phyloP scores from a whole-genome alignment of 1,140 invertebrate species.

The Musca domestica region DNA sequence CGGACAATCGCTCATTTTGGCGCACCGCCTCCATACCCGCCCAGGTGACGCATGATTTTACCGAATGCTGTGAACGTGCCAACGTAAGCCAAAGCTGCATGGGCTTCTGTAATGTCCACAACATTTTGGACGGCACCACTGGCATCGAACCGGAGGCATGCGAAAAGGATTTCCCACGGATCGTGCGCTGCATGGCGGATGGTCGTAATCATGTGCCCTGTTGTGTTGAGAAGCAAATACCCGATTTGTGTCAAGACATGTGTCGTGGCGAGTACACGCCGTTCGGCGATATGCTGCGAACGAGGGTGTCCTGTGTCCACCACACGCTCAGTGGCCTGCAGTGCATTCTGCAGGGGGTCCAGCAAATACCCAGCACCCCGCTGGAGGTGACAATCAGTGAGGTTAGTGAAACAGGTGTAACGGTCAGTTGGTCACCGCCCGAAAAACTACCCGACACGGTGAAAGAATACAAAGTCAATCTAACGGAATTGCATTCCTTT shows the following conservation, averaged over 20 bases:
- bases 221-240: slow-evolving; percentile 74
- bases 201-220: slow-evolving; percentile 81
- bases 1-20: slow-evolving; percentile 52
- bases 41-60: slow-evolving; percentile 67
- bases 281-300: slow-evolving; percentile 78
- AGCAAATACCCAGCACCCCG: slow-evolving; percentile 72
- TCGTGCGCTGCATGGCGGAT: slow-evolving; percentile 74
- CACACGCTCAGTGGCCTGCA: slow-evolving; percentile 79
- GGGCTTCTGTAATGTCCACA: slow-evolving; percentile 80
- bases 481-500: slow-evolving; percentile 68
- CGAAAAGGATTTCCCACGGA: slow-evolving; percentile 72
- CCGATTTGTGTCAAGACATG: slow-evolving; percentile 80
- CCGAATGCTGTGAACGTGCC: slow-evolving; percentile 68
- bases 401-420: slow-evolving; percentile 66
- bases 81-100: slow-evolving; percentile 69
- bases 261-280: slow-evolving; percentile 81
- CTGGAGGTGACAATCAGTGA: slow-evolving; percentile 68
- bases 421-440: slow-evolving; percentile 68
- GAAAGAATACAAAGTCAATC: slow-evolving; percentile 68
- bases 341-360: slow-evolving; percentile 77
- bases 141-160: slow-evolving; percentile 76
- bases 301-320: slow-evolving; percentile 77
- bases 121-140: slow-evolving; percentile 74
- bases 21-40: slow-evolving; percentile 39
- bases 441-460: slow-evolving; percentile 63